These are phyloP conservation scores for Ooceraea biroi DNA, from an alignment of 1,140 invertebrate genomes.

Conservation along the genomic window DNA sequence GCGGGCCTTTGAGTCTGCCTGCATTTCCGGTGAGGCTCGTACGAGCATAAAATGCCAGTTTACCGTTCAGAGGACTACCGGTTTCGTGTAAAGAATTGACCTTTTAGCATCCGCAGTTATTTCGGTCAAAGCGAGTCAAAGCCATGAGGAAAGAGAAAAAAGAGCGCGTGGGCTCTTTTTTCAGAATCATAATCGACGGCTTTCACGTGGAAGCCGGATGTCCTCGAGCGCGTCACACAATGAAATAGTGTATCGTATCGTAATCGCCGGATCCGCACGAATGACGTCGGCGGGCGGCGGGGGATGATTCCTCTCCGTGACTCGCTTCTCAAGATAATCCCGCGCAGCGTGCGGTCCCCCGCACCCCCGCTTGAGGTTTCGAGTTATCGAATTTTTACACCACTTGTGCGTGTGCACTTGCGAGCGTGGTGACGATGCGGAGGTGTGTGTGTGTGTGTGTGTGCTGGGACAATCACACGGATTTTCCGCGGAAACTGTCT, in stretches of 20 bases:
- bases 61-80: slow-evolving; percentile 18
- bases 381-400: not conserved
- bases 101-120: slow-evolving; percentile 29
- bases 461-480: not conserved
- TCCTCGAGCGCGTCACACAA: no score
- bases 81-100: slow-evolving; percentile 34
- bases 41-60: slow-evolving; percentile 48
- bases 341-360: no score
- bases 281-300: no score
- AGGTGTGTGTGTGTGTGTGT: no score
- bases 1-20: slow-evolving; percentile 50
- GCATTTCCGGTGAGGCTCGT: slow-evolving; percentile 34
- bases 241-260: no score
- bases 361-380: not conserved
- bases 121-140: slow-evolving; percentile 10
- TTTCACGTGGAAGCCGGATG: not conserved
- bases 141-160: not conserved
- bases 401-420: no score
- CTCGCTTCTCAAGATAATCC: no score
- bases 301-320: no score
- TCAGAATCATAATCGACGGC: not conserved
- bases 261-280: no score
- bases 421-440: no score
- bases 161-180: not conserved
- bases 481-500: not conserved